These are phyloP conservation scores for Platycheirus albimanus DNA, from an alignment of 2,888 invertebrate species.

Conservation along the genomic window DNA sequence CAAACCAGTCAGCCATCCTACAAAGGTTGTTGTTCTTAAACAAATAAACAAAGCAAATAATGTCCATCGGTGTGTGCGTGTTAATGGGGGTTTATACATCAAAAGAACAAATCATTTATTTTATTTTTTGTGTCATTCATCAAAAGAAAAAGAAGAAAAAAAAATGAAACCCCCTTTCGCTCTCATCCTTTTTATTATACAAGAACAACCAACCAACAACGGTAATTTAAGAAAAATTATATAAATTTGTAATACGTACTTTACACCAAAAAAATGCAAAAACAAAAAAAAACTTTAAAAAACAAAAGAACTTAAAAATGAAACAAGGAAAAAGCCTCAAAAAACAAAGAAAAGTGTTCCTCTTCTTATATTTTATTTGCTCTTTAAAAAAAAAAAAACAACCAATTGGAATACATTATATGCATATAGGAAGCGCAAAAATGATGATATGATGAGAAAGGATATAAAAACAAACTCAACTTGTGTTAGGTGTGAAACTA, in stretches of 20 bases:
- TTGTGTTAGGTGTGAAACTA: no score
- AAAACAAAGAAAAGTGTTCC: slow-evolving; percentile 56
- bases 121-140: slow-evolving; percentile 27
- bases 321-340: slow-evolving; percentile 46
- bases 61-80: slow-evolving; percentile 27
- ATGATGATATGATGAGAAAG: no score
- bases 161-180: slow-evolving; percentile 37
- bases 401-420: not conserved
- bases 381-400: slow-evolving; percentile 12
- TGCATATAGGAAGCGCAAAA: no score
- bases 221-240: slow-evolving; percentile 71
- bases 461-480: no score
- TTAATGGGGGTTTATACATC: slow-evolving; percentile 41
- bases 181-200: slow-evolving; percentile 56
- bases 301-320: slow-evolving; percentile 40
- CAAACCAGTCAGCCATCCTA: slow-evolving; percentile 82
- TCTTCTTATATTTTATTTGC: slow-evolving; percentile 29
- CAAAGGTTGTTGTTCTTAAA: slow-evolving; percentile 83
- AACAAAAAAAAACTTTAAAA: slow-evolving; percentile 40
- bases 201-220: slow-evolving; percentile 62
- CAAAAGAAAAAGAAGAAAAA: slow-evolving; percentile 16
- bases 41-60: not conserved
- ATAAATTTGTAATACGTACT: slow-evolving; percentile 70
- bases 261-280: slow-evolving; percentile 67
- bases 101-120: slow-evolving; percentile 22